These are phyloP conservation scores for Liasis olivaceus DNA, from an alignment of 2,797 vertebrate species.

Conservation along the genomic window DNA sequence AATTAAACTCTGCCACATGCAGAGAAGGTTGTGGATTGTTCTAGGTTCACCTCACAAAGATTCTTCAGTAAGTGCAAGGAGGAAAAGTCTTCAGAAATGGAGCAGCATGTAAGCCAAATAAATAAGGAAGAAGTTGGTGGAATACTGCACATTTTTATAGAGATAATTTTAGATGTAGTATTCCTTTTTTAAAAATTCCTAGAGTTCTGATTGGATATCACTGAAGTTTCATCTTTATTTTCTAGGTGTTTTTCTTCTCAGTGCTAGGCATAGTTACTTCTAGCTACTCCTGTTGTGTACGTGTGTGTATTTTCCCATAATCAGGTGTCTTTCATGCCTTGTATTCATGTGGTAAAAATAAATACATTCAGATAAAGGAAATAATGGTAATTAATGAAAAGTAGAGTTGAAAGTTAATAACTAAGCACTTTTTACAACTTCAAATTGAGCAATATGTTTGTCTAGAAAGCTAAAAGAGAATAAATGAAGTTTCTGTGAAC, in stretches of 20 bases:
- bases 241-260: too few relatives aligned
- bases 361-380: background rate
- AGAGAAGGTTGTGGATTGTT: background rate
- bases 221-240: too few relatives aligned
- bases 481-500: background rate
- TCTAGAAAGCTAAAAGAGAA: background rate
- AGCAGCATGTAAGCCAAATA: background rate
- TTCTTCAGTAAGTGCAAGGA: background rate
- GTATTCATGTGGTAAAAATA: background rate
- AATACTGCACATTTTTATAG: background rate
- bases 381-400: background rate
- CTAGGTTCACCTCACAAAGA: background rate
- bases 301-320: too few relatives aligned
- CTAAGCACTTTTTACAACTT: background rate
- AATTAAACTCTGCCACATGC: background rate
- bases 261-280: too few relatives aligned
- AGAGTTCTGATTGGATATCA: too few relatives aligned
- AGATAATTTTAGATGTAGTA: too few relatives aligned
- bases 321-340: too few relatives aligned
- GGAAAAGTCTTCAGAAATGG: background rate
- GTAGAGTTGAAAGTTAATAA: background rate
- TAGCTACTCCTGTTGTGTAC: too few relatives aligned
- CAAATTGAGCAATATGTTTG: background rate
- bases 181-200: too few relatives aligned
- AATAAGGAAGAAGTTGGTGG: background rate